Base-by-base conservation (phyloP, 2,113 vertebrate genomes). In the Myotis yumanensis region DNA sequence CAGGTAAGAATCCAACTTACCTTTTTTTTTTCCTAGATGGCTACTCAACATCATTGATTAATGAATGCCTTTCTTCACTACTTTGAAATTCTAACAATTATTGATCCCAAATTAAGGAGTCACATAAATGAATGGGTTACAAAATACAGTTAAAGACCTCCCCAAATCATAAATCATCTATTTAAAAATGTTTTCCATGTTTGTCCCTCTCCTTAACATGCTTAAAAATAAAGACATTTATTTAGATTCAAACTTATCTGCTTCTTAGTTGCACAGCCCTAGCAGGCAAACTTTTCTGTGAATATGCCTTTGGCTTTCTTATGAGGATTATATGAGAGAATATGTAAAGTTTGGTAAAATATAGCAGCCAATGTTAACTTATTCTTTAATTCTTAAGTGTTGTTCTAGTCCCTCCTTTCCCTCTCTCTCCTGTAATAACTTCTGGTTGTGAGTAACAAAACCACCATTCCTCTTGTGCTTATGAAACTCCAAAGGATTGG, bases 71-170 rank as follows among this genome's bases (percentile, higher is more conserved):
- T 68, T 91, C 79, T 84, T 94, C 7, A 89, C 9, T 86, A 25
- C 25, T 85, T 88, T 48, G 54, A 90, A 86, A 75, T 95, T 94
- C 40, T 83, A 89, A 54, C 28, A 80, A 75, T 54, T 80, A 68
- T 35, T 72, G 18, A 46, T 40, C 37, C 1, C 52, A 71, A 30
- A 23, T 89, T 84, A 89, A 91, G 9, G 37, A 3, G 11, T 93
- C 51, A 94, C 76, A 52, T 81, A 72, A 85, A 48, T 52, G 12
- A 88, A 76, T 51, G 59, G 11, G 4, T 59, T 68, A 16, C 75
- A 79, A 81, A 22, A 11, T 80, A 35, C 1, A 93, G n/a, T 59
- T 73, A 75, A 95, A 72, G 54, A n/a, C 46, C 15, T 46, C 22
- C 52, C 15, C 43, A 89, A 94, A 69, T 32, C 5, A 92, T 46